A percentile compares a stretch with the other conserved stretches of the same genome.
phyloP scores from a whole-genome alignment of 2,797 vertebrate species.

The Sebastes matsubarae region DNA sequence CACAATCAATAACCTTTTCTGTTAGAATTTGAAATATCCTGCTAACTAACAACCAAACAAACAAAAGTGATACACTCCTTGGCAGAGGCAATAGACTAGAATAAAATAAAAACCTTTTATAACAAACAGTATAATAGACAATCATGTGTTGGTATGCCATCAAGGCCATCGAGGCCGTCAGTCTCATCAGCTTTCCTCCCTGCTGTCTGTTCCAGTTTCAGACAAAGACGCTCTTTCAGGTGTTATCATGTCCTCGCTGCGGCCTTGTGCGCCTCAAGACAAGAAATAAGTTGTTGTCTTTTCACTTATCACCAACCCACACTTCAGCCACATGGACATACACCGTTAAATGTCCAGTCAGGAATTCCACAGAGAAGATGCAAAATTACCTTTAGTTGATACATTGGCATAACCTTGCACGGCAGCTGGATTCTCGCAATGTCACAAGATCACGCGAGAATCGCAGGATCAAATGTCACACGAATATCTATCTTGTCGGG shows the following conservation, averaged over 20 bases:
- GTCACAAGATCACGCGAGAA: no score
- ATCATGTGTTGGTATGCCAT: background rate
- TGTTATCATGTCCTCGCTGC: constrained; percentile 36
- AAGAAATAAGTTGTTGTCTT: background rate
- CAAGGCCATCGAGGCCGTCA: background rate
- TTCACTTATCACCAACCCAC: background rate
- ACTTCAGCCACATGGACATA: background rate
- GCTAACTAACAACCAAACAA: background rate
- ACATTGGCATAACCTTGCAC: background rate
- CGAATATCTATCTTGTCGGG: no score
- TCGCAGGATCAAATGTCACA: no score
- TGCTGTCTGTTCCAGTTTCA: constrained; percentile 16
- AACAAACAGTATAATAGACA: background rate
- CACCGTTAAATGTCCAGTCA: background rate
- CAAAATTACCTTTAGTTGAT: background rate
- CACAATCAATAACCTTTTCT: background rate
- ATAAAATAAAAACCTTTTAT: background rate
- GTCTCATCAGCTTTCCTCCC: background rate
- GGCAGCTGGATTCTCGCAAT: background rate
- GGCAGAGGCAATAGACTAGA: background rate
- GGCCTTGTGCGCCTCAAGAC: constrained; percentile 34
- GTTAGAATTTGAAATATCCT: background rate
- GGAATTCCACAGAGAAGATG: background rate
- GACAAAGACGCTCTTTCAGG: constrained; percentile 58
- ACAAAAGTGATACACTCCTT: background rate